Evolutionary conservation across 2,113 vertebrate genomes (phyloP).

Genomic region (Nothoprocta perdicaria): DNA sequence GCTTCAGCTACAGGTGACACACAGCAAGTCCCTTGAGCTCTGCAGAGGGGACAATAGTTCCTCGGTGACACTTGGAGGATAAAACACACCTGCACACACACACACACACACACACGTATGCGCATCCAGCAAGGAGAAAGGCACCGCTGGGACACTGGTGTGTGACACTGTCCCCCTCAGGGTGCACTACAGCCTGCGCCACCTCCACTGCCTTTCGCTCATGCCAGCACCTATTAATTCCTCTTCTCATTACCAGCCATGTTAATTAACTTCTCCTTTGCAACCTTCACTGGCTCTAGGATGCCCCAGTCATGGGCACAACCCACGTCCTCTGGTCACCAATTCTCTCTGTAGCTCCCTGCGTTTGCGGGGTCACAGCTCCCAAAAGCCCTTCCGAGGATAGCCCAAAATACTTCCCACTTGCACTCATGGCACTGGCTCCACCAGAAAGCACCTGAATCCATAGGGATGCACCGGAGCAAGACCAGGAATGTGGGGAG

Average conservation of each 20-base stretch:
- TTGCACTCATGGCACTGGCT: not conserved
- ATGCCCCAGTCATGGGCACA: conserved; percentile 6
- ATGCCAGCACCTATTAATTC: conserved; percentile 12
- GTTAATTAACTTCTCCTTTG: conserved; percentile 33
- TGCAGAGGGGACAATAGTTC: rapidly evolving
- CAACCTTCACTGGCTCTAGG: not conserved
- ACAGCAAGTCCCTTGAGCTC: not conserved
- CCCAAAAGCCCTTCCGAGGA: not conserved
- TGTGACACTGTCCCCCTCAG: not conserved
- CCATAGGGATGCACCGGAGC: not conserved
- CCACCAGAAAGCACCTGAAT: conserved; percentile 29
- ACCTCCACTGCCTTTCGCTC: not conserved
- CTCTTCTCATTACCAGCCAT: conserved; percentile 26
- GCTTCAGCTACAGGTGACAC: not conserved
- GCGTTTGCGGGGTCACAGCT: not conserved
- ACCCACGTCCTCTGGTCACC: conserved; percentile 9
- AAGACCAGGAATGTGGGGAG: not conserved
- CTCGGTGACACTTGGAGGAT: not conserved
- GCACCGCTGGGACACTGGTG: not conserved
- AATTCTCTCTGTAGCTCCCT: conserved; percentile 27
- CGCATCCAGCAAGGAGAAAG: conserved; percentile 2
- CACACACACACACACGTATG: not conserved
- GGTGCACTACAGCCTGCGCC: not conserved
- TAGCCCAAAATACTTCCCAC: conserved; percentile 25
- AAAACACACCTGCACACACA: not conserved